A percentile compares a stretch with the other conserved stretches of the same genome.
These are phyloP conservation scores for Rhinichthys klamathensis DNA, from an alignment of 2,113 vertebrate species.

Conservation along the genomic window DNA sequence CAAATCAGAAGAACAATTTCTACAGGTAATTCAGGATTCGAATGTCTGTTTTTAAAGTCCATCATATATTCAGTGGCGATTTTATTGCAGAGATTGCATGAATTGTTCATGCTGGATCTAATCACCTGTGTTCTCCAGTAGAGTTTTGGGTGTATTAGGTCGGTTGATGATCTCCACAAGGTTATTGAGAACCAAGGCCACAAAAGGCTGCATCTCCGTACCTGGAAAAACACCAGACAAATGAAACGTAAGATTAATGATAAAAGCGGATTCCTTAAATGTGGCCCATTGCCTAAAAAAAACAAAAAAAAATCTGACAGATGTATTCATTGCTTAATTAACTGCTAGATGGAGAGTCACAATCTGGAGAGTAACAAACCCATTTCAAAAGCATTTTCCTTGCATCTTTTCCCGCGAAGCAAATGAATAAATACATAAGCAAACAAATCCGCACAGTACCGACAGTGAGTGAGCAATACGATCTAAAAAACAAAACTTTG, in stretches of 20 bases:
- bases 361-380: too few species aligned
- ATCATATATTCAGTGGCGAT: neutral
- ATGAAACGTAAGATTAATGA: neutral
- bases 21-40: constrained; percentile 29
- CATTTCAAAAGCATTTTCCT: too few species aligned
- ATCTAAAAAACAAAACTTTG: too few species aligned
- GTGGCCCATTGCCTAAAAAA: too few species aligned
- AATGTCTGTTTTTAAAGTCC: constrained; percentile 36
- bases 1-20: constrained; percentile 21
- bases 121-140: constrained; percentile 94
- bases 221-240: constrained; percentile 68
- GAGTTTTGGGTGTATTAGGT: constrained; percentile 93
- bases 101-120: neutral
- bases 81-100: neutral
- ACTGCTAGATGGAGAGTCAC: too few species aligned
- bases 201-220: constrained; percentile 94
- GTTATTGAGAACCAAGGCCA: constrained; percentile 90
- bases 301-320: too few species aligned
- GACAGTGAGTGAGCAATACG: too few species aligned
- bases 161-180: constrained; percentile 95
- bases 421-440: too few species aligned
- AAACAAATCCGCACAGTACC: too few species aligned
- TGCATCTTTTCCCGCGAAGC: too few species aligned
- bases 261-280: too few species aligned
- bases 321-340: too few species aligned